Conservation (phyloP, 2,888 invertebrate genomes). For the Furcula furcula region DNA sequence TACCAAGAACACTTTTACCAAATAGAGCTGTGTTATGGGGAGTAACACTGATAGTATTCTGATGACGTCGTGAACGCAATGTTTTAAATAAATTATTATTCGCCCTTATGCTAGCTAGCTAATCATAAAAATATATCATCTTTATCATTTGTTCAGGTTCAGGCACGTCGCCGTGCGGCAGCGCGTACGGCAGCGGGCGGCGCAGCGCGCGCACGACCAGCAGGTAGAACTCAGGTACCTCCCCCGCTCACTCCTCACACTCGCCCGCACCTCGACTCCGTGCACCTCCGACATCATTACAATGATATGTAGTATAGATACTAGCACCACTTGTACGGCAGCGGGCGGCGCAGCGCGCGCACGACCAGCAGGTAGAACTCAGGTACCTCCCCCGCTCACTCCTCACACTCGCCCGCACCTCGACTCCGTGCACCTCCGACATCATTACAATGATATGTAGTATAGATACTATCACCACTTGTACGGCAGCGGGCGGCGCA, state of each 20-base stretch:
- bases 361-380: conserved; percentile 82
- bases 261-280: conserved; percentile 25
- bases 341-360: conserved; percentile 72
- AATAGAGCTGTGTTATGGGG: too few species aligned
- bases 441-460: too few species aligned
- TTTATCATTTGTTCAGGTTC: conserved; percentile 53
- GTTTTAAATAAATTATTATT: too few species aligned
- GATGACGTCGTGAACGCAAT: too few species aligned
- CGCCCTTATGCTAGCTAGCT: too few species aligned
- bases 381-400: conserved; percentile 76
- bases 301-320: too few species aligned
- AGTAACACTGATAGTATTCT: too few species aligned
- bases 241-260: conserved; percentile 60
- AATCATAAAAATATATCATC: too few species aligned
- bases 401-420: conserved; percentile 38
- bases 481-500: conserved; percentile 73
- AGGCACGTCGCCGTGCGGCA: conserved; percentile 69
- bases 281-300: conserved; percentile 13
- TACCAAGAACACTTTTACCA: too few species aligned
- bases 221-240: conserved; percentile 82
- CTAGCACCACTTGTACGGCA: too few species aligned
- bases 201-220: conserved; percentile 77
- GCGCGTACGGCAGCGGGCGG: conserved; percentile 72
- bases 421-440: conserved; percentile 21
- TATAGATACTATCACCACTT: too few species aligned